Conservation (phyloP, 2,113 vertebrate genomes). For the Chrysemys picta region DNA sequence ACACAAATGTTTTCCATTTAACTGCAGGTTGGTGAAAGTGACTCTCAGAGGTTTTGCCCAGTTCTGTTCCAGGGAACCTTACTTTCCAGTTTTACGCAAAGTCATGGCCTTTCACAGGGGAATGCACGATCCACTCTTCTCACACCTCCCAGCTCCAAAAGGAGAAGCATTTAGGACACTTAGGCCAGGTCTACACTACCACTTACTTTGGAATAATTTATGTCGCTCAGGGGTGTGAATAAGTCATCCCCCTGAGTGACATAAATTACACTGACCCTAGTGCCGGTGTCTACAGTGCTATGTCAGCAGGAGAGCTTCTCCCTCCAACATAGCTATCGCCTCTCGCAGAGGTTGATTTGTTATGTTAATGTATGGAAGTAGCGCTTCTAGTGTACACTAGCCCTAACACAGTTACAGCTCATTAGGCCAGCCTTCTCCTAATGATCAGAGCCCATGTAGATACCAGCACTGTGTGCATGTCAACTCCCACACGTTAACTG, state of each 20-base stretch:
- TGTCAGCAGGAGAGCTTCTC: neutral
- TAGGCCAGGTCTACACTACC: neutral
- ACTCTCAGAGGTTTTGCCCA: neutral
- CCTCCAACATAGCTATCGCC: neutral
- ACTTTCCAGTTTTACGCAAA: neutral
- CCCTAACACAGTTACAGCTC: neutral
- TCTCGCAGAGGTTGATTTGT: neutral
- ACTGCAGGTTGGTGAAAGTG: neutral
- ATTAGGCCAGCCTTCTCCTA: accelerated
- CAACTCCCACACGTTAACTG: neutral
- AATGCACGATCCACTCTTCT: neutral
- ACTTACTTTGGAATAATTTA: neutral
- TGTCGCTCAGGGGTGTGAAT: neutral
- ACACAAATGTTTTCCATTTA: neutral
- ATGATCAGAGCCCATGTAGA: neutral
- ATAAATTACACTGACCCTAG: neutral
- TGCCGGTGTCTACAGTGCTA: neutral
- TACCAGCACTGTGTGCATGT: neutral
- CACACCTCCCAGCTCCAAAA: neutral
- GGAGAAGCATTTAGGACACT: neutral
- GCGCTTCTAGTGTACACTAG: neutral
- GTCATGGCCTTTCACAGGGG: neutral
- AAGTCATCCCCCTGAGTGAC: neutral
- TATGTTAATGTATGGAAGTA: neutral
- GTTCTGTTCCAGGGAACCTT: neutral